These are phyloP conservation scores for Arizona elegans DNA, from an alignment of 2,113 vertebrate genomes.

Conservation along the genomic window DNA sequence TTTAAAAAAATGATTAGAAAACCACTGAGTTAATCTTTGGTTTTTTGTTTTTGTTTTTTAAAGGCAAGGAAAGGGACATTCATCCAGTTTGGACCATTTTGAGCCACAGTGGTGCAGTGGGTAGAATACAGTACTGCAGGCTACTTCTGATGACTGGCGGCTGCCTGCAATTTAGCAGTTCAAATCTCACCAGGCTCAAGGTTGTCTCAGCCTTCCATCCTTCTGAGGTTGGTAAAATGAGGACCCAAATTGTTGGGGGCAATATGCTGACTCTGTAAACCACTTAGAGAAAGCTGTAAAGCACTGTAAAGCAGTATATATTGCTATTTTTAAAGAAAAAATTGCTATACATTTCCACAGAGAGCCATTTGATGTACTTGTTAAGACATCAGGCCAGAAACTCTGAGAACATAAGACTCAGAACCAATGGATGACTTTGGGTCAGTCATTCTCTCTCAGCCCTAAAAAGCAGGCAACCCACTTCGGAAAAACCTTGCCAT, in stretches of 20 bases:
- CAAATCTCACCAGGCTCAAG: no score
- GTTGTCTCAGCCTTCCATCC: no score
- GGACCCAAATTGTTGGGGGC: no score
- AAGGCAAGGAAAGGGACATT: not conserved
- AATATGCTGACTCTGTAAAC: no score
- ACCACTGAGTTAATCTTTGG: not conserved
- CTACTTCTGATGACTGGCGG: no score
- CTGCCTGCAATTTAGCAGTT: no score
- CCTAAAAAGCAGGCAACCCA: not conserved
- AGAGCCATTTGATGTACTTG: not conserved
- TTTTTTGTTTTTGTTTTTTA: not conserved
- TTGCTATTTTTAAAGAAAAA: not conserved
- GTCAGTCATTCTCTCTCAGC: not conserved
- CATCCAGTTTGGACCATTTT: not conserved
- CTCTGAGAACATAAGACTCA: not conserved
- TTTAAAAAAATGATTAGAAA: not conserved
- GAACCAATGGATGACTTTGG: not conserved
- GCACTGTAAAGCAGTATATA: no score
- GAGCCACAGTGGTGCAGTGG: no score
- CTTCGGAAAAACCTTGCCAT: not conserved
- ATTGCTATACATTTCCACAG: not conserved
- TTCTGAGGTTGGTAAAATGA: no score
- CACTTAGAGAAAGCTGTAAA: no score
- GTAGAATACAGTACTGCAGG: no score
- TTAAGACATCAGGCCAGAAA: not conserved